Conservation (phyloP, 2,113 vertebrate species). For the Pachyramphus minor region DNA sequence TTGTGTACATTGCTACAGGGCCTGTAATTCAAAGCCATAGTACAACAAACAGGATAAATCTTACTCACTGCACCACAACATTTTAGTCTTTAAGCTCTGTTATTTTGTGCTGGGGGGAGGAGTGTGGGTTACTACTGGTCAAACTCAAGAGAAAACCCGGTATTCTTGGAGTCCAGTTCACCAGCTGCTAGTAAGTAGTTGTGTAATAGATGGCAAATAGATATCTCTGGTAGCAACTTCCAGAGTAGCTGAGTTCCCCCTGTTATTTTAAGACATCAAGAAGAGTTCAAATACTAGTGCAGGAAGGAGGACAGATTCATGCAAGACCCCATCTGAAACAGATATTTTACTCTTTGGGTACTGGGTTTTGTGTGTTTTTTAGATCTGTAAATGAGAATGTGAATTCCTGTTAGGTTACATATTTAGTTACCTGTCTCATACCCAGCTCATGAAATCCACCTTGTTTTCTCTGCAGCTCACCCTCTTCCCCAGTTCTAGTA, state of each 20-base stretch:
- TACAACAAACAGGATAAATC: background rate
- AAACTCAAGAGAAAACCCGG: background rate
- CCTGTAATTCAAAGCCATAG: background rate
- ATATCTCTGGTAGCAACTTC: background rate
- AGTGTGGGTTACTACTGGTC: background rate
- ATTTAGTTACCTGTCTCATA: background rate
- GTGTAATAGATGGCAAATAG: background rate
- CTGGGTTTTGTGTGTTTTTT: background rate
- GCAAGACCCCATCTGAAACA: background rate
- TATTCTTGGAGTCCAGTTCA: background rate
- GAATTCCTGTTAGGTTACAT: background rate
- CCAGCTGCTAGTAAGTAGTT: background rate
- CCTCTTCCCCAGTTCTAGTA: background rate
- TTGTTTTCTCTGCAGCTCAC: background rate
- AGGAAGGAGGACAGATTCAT: background rate
- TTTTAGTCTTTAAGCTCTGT: background rate
- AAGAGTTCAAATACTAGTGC: background rate
- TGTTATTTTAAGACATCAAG: background rate
- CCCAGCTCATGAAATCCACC: background rate
- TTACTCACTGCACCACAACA: background rate
- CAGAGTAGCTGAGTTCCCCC: background rate
- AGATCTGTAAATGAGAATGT: background rate
- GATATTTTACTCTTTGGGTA: background rate
- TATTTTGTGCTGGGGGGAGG: background rate
- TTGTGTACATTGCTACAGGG: background rate